phyloP scores from a whole-genome alignment of 2,113 vertebrate genomes.

The Eptesicus fuscus region DNA sequence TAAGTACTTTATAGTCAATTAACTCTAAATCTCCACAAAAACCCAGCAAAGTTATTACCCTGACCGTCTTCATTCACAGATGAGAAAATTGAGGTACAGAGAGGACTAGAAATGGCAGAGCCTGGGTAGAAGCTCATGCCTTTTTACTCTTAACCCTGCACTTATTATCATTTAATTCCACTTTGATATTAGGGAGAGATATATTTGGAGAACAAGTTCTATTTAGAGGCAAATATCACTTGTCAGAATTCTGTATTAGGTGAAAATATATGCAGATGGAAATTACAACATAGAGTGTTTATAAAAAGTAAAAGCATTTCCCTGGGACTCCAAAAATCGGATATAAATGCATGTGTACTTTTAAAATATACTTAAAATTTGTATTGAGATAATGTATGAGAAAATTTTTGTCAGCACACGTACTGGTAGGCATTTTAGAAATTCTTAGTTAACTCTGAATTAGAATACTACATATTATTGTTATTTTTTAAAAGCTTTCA shows the following conservation, averaged over 20 bases:
- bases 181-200: neutral
- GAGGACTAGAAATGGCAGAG: neutral
- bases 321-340: neutral
- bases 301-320: neutral
- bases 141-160: neutral
- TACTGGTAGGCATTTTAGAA: neutral
- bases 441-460: neutral
- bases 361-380: neutral
- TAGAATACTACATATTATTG: neutral
- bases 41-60: neutral
- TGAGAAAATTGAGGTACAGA: neutral
- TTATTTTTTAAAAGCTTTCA: neutral
- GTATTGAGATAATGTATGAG: neutral
- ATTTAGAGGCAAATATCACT: neutral
- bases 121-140: neutral
- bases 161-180: neutral
- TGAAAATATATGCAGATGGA: neutral
- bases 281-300: neutral
- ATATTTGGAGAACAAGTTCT: neutral
- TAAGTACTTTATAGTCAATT: neutral
- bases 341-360: neutral
- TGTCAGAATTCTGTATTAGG: neutral
- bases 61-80: neutral
- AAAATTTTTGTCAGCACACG: neutral
- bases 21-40: neutral